phyloP scores from a whole-genome alignment of 2,888 invertebrate species.

The Sinodicranocentrus sp. region DNA sequence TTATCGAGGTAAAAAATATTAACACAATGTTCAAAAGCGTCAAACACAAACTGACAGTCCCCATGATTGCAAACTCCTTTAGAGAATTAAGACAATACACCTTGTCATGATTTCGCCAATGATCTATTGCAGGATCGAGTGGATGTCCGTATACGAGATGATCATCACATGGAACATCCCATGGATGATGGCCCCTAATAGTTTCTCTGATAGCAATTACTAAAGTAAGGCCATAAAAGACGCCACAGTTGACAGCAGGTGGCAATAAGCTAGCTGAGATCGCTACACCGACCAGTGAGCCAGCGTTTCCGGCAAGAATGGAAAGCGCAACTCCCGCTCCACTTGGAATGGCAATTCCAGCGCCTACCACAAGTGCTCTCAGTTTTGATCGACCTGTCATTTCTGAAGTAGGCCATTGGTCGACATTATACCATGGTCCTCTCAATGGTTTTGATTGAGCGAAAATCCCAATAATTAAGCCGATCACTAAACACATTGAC shows the following conservation, averaged over 20 bases:
- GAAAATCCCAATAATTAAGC: slow-evolving; percentile 84
- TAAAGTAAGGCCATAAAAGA: slow-evolving; percentile 87
- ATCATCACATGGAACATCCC: slow-evolving; percentile 3
- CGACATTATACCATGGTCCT: slow-evolving; percentile 82
- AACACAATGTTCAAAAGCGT: slow-evolving; percentile 90
- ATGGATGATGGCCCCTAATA: background rate
- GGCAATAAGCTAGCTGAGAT: slow-evolving; percentile 89
- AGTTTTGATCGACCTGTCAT: slow-evolving; percentile 82
- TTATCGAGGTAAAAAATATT: slow-evolving; percentile 89
- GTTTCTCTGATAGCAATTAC: slow-evolving; percentile 83
- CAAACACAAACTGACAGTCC: slow-evolving; percentile 87
- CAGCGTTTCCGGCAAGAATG: slow-evolving; percentile 87
- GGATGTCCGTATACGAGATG: background rate
- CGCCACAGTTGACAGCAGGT: slow-evolving; percentile 89
- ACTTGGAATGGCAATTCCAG: slow-evolving; percentile 84
- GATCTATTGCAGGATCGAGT: background rate
- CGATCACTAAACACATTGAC: slow-evolving; percentile 83
- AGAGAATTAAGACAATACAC: slow-evolving; percentile 87
- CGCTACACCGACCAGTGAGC: slow-evolving; percentile 89
- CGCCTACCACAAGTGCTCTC: slow-evolving; percentile 65
- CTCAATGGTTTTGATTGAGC: slow-evolving; percentile 79
- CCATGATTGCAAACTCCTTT: slow-evolving; percentile 87
- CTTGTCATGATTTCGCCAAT: slow-evolving; percentile 78
- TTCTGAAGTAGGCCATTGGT: slow-evolving; percentile 84
- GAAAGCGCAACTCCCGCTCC: slow-evolving; percentile 89